These are phyloP conservation scores for Apodemus sylvaticus DNA, from an alignment of 2,113 vertebrate species.

Conservation along the genomic window DNA sequence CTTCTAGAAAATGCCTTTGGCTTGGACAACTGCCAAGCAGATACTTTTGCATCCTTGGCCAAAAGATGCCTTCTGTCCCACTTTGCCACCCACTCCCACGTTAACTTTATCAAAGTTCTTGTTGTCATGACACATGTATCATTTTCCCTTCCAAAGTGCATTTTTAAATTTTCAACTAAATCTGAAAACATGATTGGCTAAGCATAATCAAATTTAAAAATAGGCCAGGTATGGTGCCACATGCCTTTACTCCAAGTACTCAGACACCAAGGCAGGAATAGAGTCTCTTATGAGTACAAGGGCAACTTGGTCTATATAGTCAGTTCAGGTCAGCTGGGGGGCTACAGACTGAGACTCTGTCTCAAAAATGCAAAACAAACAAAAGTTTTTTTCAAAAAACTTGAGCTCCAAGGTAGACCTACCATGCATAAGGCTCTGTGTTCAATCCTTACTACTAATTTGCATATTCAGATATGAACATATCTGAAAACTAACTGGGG, in stretches of 20 bases:
- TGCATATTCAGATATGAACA: neutral
- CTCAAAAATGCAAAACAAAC: neutral
- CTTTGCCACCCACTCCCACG: neutral
- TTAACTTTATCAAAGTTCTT: neutral
- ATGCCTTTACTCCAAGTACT: neutral
- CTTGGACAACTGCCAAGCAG: neutral
- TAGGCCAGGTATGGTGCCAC: neutral
- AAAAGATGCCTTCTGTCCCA: neutral
- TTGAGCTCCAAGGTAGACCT: neutral
- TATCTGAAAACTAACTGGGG: neutral
- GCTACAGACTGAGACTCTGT: neutral
- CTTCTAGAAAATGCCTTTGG: neutral
- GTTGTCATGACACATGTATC: neutral
- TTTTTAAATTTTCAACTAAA: neutral
- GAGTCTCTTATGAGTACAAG: neutral
- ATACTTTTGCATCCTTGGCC: neutral
- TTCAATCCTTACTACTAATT: neutral
- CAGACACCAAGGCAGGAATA: neutral
- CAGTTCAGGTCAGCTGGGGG: neutral
- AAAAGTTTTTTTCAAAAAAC: neutral
- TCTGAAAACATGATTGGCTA: neutral
- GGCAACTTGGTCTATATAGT: neutral
- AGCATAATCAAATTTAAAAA: neutral
- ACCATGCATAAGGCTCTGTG: neutral
- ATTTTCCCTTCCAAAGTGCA: neutral